A percentile compares a stretch with the other conserved stretches of the same genome.
These are phyloP conservation scores for Brachyptera putata DNA, from an alignment of 2,888 invertebrate genomes.

Conservation along the genomic window DNA sequence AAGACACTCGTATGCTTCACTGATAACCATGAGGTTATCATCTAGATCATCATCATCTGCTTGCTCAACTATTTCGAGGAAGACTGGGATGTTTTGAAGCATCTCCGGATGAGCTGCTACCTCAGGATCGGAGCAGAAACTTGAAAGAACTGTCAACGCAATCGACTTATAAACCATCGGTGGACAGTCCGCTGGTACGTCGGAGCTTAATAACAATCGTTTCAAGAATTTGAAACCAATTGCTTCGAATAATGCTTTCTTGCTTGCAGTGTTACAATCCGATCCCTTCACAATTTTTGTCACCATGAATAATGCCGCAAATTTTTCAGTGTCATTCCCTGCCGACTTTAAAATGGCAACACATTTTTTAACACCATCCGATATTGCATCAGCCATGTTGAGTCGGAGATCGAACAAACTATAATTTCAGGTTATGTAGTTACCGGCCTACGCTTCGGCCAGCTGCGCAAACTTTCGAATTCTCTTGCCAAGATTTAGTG, in stretches of 20 bases:
- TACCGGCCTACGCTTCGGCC: not conserved
- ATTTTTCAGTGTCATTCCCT: conserved; percentile 83
- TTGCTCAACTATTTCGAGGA: conserved; percentile 77
- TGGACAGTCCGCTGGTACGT: conserved; percentile 82
- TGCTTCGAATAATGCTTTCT: conserved; percentile 78
- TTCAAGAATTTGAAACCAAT: conserved; percentile 84
- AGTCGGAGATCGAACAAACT: too few relatives aligned
- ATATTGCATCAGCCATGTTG: conserved; percentile 48
- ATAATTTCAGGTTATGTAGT: too few relatives aligned
- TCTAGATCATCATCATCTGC: conserved; percentile 81
- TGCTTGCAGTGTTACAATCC: conserved; percentile 67
- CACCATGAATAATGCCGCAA: conserved; percentile 87
- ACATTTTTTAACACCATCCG: conserved; percentile 82
- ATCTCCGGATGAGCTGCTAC: conserved; percentile 78
- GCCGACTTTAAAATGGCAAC: conserved; percentile 73
- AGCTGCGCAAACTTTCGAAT: too few relatives aligned
- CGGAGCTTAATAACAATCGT: conserved; percentile 68
- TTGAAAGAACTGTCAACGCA: conserved; percentile 79
- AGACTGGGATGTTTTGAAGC: conserved; percentile 75
- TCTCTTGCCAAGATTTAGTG: not conserved
- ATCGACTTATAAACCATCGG: conserved; percentile 87
- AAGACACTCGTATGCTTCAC: conserved; percentile 79
- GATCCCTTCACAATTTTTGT: conserved; percentile 83
- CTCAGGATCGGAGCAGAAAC: conserved; percentile 77
- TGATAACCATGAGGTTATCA: conserved; percentile 80